Evolutionary conservation across 2,113 vertebrate species (phyloP).

Genomic region (Campylomormyrus numenius): DNA sequence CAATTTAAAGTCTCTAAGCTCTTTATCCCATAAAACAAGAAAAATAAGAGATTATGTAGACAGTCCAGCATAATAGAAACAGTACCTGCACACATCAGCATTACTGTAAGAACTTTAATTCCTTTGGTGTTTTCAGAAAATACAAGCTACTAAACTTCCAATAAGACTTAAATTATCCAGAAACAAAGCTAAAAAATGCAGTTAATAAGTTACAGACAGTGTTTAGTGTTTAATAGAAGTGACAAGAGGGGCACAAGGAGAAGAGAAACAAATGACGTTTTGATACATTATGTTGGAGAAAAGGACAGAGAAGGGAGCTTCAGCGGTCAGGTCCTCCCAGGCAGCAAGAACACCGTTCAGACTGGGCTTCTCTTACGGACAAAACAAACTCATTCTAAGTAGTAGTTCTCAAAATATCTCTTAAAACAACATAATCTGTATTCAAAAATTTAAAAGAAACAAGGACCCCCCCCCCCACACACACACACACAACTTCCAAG

Average conservation of each 20-base stretch:
- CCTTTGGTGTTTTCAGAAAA: constrained; percentile 58
- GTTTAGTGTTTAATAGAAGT: constrained; percentile 36
- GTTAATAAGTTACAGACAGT: constrained; percentile 42
- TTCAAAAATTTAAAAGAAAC: not conserved
- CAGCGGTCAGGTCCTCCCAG: not conserved
- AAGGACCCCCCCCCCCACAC: not conserved
- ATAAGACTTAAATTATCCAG: constrained; percentile 24
- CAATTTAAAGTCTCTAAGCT: not conserved
- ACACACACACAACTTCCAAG: not conserved
- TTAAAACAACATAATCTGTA: not conserved
- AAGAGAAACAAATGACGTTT: not conserved
- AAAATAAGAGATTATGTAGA: not conserved
- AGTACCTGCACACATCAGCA: constrained; percentile 20
- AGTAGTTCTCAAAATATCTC: not conserved
- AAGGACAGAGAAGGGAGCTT: not conserved
- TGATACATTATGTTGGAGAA: not conserved
- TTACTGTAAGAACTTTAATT: constrained; percentile 56
- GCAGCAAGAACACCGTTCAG: not conserved
- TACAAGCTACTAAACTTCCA: constrained; percentile 28
- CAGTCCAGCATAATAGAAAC: not conserved
- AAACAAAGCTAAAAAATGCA: constrained; percentile 23
- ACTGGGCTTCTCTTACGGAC: not conserved
- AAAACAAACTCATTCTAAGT: not conserved
- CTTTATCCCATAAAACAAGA: not conserved
- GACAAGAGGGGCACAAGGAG: constrained; percentile 35